Conservation (phyloP, 2,888 invertebrate genomes). For the Hoplodrina ambigua region DNA sequence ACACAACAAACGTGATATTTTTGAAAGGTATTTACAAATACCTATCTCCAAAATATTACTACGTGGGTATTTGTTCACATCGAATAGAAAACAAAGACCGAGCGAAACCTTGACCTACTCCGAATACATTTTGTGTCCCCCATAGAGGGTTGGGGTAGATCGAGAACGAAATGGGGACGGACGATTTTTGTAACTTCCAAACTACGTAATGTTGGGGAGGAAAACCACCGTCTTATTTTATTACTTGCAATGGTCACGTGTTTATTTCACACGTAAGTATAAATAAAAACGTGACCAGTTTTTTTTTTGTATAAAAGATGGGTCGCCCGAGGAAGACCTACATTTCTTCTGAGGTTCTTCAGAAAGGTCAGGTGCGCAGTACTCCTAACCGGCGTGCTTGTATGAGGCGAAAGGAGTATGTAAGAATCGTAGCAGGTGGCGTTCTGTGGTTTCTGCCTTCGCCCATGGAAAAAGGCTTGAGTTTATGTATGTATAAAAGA, state of each 20-base stretch:
- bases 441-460: too few relatives aligned
- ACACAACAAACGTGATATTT: background rate
- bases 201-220: background rate
- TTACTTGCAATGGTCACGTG: background rate
- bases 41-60: background rate
- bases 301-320: too few relatives aligned
- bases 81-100: slow-evolving; percentile 34
- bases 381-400: too few relatives aligned
- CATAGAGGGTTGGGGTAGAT: slow-evolving; percentile 10
- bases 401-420: too few relatives aligned
- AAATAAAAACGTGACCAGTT: too few relatives aligned
- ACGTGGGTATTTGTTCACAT: slow-evolving; percentile 12
- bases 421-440: too few relatives aligned
- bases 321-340: too few relatives aligned
- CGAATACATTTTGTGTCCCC: slow-evolving; percentile 31
- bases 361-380: too few relatives aligned
- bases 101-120: slow-evolving; percentile 38
- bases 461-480: too few relatives aligned
- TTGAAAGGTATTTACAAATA: background rate
- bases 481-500: too few relatives aligned
- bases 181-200: slow-evolving; percentile 4
- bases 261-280: background rate
- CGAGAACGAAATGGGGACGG: slow-evolving; percentile 16
- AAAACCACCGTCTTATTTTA: slow-evolving; percentile 1
- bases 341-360: too few relatives aligned